A percentile compares a stretch with the other conserved stretches of the same genome.
These are phyloP conservation scores for Drosophila paucipuncta DNA, from an alignment of 2,888 invertebrate species.

Conservation along the genomic window DNA sequence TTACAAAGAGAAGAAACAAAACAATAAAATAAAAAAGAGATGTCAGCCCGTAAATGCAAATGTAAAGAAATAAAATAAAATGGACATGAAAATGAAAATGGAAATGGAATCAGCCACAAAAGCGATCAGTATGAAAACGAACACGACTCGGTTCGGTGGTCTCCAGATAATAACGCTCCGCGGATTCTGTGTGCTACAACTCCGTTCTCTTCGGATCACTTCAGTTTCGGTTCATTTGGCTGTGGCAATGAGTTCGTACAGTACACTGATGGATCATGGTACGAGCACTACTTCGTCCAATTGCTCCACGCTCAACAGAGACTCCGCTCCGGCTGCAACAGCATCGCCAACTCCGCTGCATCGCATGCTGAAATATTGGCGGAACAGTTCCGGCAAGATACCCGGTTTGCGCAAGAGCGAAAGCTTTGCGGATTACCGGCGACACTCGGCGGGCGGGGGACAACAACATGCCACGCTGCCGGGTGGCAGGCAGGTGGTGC, in stretches of 20 bases:
- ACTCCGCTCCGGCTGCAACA: conserved; percentile 14
- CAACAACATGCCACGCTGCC: conserved; percentile 33
- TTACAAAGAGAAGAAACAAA: conserved; percentile 10
- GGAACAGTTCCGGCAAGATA: conserved; percentile 74
- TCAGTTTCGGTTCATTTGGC: background rate
- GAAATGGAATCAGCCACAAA: conserved; percentile 10
- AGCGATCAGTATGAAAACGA: conserved; percentile 36
- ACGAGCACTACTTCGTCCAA: background rate
- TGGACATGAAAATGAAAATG: conserved; percentile 22
- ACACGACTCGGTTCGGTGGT: conserved; percentile 35
- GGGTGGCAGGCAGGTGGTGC: conserved; percentile 49
- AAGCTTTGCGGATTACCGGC: conserved; percentile 78
- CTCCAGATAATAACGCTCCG: conserved; percentile 6
- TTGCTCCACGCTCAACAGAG: conserved; percentile 15
- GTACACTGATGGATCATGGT: conserved; percentile 59
- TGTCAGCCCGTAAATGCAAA: conserved; percentile 27
- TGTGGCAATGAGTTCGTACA: conserved; percentile 72
- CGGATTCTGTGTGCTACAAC: background rate
- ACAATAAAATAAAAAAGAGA: conserved; percentile 1
- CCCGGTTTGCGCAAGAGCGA: conserved; percentile 75
- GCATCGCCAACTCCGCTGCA: conserved; percentile 66
- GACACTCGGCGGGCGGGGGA: conserved; percentile 54
- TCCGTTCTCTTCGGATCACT: background rate
- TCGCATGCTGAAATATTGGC: conserved; percentile 81
- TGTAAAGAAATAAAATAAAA: conserved; percentile 12